Conservation (phyloP, 1,140 invertebrate species). For the Euura saliciscinereae region DNA sequence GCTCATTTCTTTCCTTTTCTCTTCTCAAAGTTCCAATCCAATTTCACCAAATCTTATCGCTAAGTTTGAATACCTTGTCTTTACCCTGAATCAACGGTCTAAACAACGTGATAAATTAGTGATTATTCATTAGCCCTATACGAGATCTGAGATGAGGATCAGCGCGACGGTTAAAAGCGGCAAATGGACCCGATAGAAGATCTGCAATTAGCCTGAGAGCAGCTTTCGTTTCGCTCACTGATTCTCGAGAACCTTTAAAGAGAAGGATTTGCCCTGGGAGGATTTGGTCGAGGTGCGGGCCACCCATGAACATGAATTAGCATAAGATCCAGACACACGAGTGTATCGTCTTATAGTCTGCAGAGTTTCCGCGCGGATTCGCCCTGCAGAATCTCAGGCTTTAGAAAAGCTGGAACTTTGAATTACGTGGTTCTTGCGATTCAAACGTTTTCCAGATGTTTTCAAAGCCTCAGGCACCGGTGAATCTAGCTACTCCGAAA, state of each 20-base stretch:
- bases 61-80: too few species aligned
- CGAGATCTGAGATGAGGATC: too few species aligned
- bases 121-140: too few species aligned
- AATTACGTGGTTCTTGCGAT: background rate
- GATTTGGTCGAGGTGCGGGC: background rate
- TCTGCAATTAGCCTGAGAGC: slow-evolving; percentile 1
- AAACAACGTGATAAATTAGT: too few species aligned
- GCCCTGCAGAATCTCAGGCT: background rate
- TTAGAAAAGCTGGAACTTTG: background rate
- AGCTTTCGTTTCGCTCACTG: background rate
- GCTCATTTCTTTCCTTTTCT: too few species aligned
- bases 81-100: too few species aligned
- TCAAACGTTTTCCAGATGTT: too few species aligned
- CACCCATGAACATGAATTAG: slow-evolving; percentile 1
- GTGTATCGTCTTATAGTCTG: background rate
- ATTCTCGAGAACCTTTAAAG: background rate
- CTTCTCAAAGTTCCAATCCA: too few species aligned
- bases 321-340: background rate
- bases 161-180: too few species aligned
- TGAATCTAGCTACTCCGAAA: too few species aligned
- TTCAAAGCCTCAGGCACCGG: too few species aligned
- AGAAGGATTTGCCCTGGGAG: background rate
- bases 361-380: background rate
- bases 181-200: background rate
- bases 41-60: too few species aligned